Base-by-base conservation (phyloP, 2,797 vertebrate genomes). In the Prionace glauca region DNA sequence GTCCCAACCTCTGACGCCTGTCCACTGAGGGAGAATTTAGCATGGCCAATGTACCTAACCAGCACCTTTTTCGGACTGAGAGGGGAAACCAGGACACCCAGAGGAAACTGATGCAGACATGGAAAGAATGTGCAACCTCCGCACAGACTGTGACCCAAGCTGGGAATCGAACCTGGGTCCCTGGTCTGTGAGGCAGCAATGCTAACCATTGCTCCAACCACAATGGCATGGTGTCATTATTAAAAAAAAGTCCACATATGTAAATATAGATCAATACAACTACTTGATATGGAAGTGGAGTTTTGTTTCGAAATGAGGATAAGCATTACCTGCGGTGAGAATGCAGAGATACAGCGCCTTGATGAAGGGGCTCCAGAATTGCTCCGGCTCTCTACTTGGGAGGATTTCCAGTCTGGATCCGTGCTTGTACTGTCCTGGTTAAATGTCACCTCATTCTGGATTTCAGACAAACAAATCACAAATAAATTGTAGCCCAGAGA, bases 261-360 rank as follows among this genome's bases (percentile, higher is more conserved):
- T 62, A 24, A 88, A 88, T 32, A 45, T 18, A 60, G n/a, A n/a
- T 32, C 87, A 67, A 36, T 90, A 62, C 32, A 90, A 62, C 29
- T n/a, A 62, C 22, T 67, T 36, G 32, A 41, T 41, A 36, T 41
- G 65, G n/a, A 90, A 20, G 3, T 72, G 24, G 9, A 92, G 65
- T 32, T 11, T 79, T n/a, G 26, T 93, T 72, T 72, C n/a, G n/a
- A 45, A 29, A 95, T 26, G 18, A 20, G 12, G 77, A 79, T 7
- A 50, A 14, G 36, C 45, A 18, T 96, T 97, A 99, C 98, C 98
- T 98, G 97, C 88, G 97, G 96, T 24, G 96, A 97, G 96, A 99
- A 97, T 95, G 98, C 98, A 0, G 98, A 98, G 96, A 99, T 98
- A 93, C 97, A 96, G 96, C 97, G 99, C 94, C 98, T 97, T 0